A percentile compares a stretch with the other conserved stretches of the same genome.
phyloP scores from a whole-genome alignment of 2,888 invertebrate genomes.

The Trichopria drosophilae region DNA sequence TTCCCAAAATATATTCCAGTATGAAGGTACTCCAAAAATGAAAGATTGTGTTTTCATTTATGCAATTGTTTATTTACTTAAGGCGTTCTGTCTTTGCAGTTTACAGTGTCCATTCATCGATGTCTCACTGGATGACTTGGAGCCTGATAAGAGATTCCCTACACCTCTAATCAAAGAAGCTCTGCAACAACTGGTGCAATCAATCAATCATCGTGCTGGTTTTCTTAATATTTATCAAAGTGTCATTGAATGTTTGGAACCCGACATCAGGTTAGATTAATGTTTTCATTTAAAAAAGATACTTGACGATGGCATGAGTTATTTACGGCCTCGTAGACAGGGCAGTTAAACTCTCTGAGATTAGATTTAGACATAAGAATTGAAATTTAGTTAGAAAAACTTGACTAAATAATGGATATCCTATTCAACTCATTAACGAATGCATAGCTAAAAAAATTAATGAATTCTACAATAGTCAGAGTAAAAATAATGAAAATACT shows the following conservation, averaged over 20 bases:
- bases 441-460: no score
- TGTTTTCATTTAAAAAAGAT: no score
- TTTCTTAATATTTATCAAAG: slow-evolving; percentile 74
- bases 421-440: no score
- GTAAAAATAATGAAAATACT: no score
- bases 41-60: slow-evolving; percentile 3
- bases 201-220: slow-evolving; percentile 77
- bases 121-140: slow-evolving; percentile 64
- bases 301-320: no score
- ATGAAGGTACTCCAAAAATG: background rate
- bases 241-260: slow-evolving; percentile 78
- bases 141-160: slow-evolving; percentile 65
- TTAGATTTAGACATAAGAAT: no score
- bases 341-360: no score
- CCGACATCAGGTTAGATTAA: slow-evolving; percentile 72
- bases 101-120: slow-evolving; percentile 86
- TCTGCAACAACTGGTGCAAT: slow-evolving; percentile 73
- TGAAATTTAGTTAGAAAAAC: no score
- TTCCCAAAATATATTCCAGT: background rate
- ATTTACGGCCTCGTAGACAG: no score
- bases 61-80: slow-evolving; percentile 6
- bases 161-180: slow-evolving; percentile 72
- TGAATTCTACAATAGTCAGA: no score
- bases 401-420: no score
- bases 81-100: slow-evolving; percentile 58